phyloP scores from a whole-genome alignment of 2,797 vertebrate genomes.

The Poliocrania exsul region DNA sequence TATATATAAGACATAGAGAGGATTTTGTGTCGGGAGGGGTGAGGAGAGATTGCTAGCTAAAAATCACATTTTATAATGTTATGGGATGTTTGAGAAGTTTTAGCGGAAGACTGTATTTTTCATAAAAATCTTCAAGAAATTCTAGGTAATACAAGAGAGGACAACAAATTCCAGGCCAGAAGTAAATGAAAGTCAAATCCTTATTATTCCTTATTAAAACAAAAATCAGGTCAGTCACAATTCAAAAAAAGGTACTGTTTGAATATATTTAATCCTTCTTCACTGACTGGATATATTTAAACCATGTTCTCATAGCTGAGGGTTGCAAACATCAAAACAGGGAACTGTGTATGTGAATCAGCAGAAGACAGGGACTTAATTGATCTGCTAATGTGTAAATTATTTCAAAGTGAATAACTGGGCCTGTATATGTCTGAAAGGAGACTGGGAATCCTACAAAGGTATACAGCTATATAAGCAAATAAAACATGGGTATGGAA shows the following conservation, averaged over 20 bases:
- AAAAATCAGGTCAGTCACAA: not conserved
- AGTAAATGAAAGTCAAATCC: not conserved
- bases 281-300: not conserved
- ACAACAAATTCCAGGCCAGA: not conserved
- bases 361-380: not conserved
- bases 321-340: not conserved
- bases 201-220: not conserved
- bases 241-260: not conserved
- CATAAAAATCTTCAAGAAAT: not conserved
- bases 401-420: not conserved
- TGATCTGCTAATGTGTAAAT: not conserved
- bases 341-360: accelerated
- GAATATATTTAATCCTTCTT: not conserved
- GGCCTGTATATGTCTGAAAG: not conserved
- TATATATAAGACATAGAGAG: not conserved
- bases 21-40: not conserved
- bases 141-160: not conserved
- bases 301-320: not conserved
- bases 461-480: not conserved
- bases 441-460: not conserved
- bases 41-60: not conserved
- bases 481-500: not conserved
- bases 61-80: not conserved
- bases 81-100: not conserved
- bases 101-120: not conserved